Percentiles rank a stretch among this genome's conserved stretches.
Conservation (phyloP, 1,140 invertebrate species). For the Drosophila subpulchrella region DNA sequence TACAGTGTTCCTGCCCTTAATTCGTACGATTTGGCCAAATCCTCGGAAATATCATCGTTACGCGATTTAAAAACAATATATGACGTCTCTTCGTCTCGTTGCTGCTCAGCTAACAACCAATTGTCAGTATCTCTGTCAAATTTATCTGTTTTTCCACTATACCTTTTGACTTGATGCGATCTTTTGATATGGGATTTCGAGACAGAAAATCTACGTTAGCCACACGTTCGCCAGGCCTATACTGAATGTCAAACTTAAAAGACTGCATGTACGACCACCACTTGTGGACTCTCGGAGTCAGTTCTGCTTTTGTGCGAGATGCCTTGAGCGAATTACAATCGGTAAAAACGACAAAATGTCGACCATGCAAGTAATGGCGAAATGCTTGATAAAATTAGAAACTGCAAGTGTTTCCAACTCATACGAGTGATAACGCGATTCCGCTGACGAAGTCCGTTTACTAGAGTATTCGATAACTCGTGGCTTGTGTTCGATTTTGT, state of each 20-base stretch:
- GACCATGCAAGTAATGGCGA: constrained; percentile 7
- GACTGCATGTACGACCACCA: constrained; percentile 4
- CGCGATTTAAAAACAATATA: too few relatives aligned
- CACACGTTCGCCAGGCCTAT: not conserved
- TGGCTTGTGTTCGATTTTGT: not conserved
- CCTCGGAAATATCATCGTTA: too few relatives aligned
- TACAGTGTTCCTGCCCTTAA: too few relatives aligned
- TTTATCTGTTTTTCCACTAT: too few relatives aligned
- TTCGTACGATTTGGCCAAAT: too few relatives aligned
- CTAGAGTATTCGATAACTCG: not conserved
- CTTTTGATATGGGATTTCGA: too few relatives aligned
- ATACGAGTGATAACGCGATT: not conserved
- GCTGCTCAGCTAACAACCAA: too few relatives aligned
- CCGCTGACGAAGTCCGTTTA: not conserved
- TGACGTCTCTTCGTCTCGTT: too few relatives aligned
- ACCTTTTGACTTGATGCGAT: too few relatives aligned
- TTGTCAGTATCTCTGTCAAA: too few relatives aligned
- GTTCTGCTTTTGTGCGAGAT: too few relatives aligned
- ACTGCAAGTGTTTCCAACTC: constrained; percentile 1
- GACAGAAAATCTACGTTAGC: not conserved
- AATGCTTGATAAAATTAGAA: not conserved
- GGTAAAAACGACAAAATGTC: not conserved
- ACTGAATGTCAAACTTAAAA: constrained; percentile 3
- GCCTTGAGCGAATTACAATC: not conserved
- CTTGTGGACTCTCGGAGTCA: not conserved